Conservation (phyloP, 2,797 vertebrate species). For the Paratrypauchen microcephalus region DNA sequence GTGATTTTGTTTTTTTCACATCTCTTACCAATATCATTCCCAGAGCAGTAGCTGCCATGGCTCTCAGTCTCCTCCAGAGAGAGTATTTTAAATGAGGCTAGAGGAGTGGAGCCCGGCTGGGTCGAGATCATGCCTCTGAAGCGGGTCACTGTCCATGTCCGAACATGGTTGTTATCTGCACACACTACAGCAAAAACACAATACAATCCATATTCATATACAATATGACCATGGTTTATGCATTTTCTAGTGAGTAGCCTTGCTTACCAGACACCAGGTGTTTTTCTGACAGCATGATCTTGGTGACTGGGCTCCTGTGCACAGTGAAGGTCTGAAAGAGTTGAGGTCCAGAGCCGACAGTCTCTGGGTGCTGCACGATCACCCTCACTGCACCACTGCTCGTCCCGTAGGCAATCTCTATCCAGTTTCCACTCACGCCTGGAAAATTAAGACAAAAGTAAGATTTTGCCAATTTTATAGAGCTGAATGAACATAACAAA, state of each 20-base stretch:
- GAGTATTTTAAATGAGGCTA: slow-evolving; percentile 96
- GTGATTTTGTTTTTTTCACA: neutral
- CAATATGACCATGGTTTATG: neutral
- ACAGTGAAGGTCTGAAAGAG: slow-evolving; percentile 98
- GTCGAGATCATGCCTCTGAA: slow-evolving; percentile 99
- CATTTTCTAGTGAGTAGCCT: neutral
- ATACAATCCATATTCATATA: neutral
- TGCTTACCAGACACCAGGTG: slow-evolving; percentile 91
- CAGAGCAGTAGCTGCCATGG: slow-evolving; percentile 93
- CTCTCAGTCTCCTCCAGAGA: slow-evolving; percentile 96
- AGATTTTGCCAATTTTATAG: neutral
- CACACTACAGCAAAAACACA: slow-evolving; percentile 79
- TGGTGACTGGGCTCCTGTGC: slow-evolving; percentile 94
- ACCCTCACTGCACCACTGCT: slow-evolving; percentile 95
- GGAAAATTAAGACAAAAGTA: slow-evolving; percentile 11
- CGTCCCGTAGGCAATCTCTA: slow-evolving; percentile 96
- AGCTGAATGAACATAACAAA: neutral
- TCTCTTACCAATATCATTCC: slow-evolving; percentile 91
- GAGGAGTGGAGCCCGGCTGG: slow-evolving; percentile 94
- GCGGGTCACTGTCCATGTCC: slow-evolving; percentile 96
- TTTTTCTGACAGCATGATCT: slow-evolving; percentile 97
- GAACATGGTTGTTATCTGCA: slow-evolving; percentile 96
- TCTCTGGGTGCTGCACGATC: slow-evolving; percentile 96
- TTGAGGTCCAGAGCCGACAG: slow-evolving; percentile 93
- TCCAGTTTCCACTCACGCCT: slow-evolving; percentile 98